phyloP scores from a whole-genome alignment of 2,797 vertebrate genomes.

The Coregonus sp. region DNA sequence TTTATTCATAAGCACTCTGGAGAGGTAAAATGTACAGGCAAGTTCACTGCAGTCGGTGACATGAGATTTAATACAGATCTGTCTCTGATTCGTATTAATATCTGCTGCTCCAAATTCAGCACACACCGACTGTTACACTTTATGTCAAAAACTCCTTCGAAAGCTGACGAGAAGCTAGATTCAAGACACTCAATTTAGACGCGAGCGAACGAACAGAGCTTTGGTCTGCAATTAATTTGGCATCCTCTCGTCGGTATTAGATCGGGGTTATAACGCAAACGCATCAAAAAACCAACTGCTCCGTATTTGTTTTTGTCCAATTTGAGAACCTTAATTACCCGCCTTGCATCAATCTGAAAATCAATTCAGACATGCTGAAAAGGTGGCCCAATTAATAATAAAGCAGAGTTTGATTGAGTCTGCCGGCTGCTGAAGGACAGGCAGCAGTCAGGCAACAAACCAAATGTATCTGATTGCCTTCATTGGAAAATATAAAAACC shows the following conservation, averaged over 20 bases:
- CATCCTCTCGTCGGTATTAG: conserved; percentile 17
- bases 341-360: conserved; percentile 40
- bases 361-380: conserved; percentile 36
- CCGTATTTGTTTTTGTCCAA: conserved; percentile 26
- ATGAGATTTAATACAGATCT: conserved; percentile 35
- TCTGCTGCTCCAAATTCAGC: conserved; percentile 16
- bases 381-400: conserved; percentile 55
- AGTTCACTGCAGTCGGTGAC: conserved; percentile 32
- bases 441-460: conserved; percentile 60
- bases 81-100: conserved; percentile 25
- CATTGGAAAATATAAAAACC: conserved; percentile 55
- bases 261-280: conserved; percentile 24
- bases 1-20: conserved; percentile 8
- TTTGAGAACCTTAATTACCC: conserved; percentile 46
- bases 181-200: conserved; percentile 22
- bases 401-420: conserved; percentile 62
- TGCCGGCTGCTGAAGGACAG: conserved; percentile 52
- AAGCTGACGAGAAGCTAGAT: conserved; percentile 21
- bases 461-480: conserved; percentile 39
- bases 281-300: conserved; percentile 17
- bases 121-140: conserved; percentile 19
- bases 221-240: conserved; percentile 40
- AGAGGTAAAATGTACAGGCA: conserved; percentile 6
- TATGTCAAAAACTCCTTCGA: conserved; percentile 13
- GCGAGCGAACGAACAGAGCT: conserved; percentile 23